phyloP scores from a whole-genome alignment of 1,140 invertebrate species.

The Palaemon carinicauda region DNA sequence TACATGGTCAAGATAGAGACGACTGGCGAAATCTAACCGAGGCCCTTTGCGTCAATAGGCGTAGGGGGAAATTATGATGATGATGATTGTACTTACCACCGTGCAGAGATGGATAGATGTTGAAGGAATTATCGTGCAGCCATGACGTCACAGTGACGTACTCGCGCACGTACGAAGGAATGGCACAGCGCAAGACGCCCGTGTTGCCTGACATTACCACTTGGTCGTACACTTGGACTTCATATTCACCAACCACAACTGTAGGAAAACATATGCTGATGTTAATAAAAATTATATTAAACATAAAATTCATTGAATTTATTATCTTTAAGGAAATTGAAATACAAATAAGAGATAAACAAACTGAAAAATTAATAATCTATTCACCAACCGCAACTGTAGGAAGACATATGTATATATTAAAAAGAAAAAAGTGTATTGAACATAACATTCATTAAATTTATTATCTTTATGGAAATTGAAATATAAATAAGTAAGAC shows the following conservation, averaged over 20 bases:
- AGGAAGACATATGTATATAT: no score
- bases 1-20: background rate
- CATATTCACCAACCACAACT: slow-evolving; percentile 42
- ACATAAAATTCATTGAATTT: no score
- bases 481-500: no score
- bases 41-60: background rate
- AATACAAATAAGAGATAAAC: no score
- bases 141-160: slow-evolving; percentile 84
- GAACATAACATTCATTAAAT: no score
- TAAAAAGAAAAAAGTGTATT: no score
- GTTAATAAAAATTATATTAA: no score
- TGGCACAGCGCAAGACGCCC: slow-evolving; percentile 80
- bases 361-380: no score
- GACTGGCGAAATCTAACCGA: background rate
- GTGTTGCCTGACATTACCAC: slow-evolving; percentile 40
- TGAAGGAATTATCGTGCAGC: slow-evolving; percentile 79
- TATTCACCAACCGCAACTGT: no score
- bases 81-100: slow-evolving; percentile 70
- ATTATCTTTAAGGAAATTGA: no score
- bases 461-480: no score
- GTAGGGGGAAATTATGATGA: background rate
- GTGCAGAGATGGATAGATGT: slow-evolving; percentile 77
- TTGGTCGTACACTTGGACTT: slow-evolving; percentile 38
- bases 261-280: background rate
- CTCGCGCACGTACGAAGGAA: slow-evolving; percentile 82